Base-by-base conservation (phyloP, 2,888 invertebrate genomes). In the Diarsia mendica region DNA sequence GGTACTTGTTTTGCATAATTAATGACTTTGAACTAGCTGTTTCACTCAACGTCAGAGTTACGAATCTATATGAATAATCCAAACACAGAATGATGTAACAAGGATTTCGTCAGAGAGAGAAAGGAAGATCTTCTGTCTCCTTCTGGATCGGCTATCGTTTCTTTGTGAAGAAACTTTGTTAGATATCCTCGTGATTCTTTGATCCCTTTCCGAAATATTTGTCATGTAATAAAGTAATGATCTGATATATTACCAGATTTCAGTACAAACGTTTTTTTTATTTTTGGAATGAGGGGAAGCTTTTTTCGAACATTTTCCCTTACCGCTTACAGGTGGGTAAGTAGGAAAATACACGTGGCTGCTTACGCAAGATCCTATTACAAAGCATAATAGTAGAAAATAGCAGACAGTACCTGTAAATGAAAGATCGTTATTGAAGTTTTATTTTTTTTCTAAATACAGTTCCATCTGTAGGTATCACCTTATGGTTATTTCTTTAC, bases 221-320 rank as follows among this genome's bases (percentile, higher is more conserved):
- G 60, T 76, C 76, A 39, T 81, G 28, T 68, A 79, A 79, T 79
- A 81, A 79, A 79, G 13, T 81, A 81, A 81, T 81, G 64, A 82
- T 79, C 79, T 79, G 79, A 79, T 79, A 79, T 81, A 79, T 79
- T 79, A 79, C 82, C 79, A 79, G 79, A 81, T 79, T 79, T 77
- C 77, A 70, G 39, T 77, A 79, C 1, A 8, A 49, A 65, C 18
- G 65, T 77, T 18, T 80, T 78, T 78, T 80, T 79, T 82, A 65
- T 75, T 82, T 75, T 81, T 65, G 13, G 51, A 58, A 64, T 79
- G 15, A 58, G 81, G 55, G 23, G 28, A 23, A 23, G 33, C 49
- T 33, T 65, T 0, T 48, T 49, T 60, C 0, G 13, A 60, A 60
- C 15, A 8, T 39, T 39, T 39, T 39, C 23, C 23, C 28, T 53